Conservation (phyloP, 64 coral and sea anemone genomes). For the Montipora efflorescens region DNA sequence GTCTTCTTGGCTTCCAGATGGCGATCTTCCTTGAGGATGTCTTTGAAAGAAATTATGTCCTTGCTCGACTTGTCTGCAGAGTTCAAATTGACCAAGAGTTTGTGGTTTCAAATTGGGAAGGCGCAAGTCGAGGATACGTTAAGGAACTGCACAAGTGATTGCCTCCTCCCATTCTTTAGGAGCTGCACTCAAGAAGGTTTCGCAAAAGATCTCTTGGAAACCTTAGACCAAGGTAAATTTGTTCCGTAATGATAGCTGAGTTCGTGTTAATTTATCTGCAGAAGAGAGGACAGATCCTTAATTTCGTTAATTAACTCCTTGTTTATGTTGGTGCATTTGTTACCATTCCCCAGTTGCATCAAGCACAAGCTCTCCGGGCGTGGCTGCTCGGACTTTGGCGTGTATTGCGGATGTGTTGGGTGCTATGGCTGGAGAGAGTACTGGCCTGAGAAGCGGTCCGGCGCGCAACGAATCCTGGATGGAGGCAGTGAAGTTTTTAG, state of each 20-base stretch:
- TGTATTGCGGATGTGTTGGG: slow-evolving; percentile 97
- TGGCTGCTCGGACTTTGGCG: slow-evolving; percentile 87
- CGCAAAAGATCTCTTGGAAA: slow-evolving; percentile 66
- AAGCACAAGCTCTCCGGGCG: slow-evolving; percentile 63
- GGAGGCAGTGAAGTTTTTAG: slow-evolving; percentile 81
- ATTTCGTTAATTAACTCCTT: background rate
- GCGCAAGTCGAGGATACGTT: slow-evolving; percentile 67
- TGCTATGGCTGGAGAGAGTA: slow-evolving; percentile 96
- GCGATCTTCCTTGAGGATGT: slow-evolving; percentile 78
- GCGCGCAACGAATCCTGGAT: slow-evolving; percentile 88
- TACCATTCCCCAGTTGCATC: slow-evolving; percentile 74
- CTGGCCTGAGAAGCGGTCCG: slow-evolving; percentile 89
- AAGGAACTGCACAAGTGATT: slow-evolving; percentile 67
- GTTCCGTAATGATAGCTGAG: too few species aligned
- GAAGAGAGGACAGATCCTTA: background rate
- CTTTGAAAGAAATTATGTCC: slow-evolving; percentile 83
- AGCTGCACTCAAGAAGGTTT: slow-evolving; percentile 85
- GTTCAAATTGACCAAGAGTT: slow-evolving; percentile 73
- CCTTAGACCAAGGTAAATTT: slow-evolving; percentile 77
- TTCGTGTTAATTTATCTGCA: too few species aligned
- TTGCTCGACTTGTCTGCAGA: slow-evolving; percentile 67
- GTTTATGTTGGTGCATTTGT: background rate
- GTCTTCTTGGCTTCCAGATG: slow-evolving; percentile 47
- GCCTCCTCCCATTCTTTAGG: slow-evolving; percentile 92
- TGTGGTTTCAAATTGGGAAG: slow-evolving; percentile 92